Conservation (phyloP, 1,140 invertebrate genomes). For the Drosophila rhopaloa region DNA sequence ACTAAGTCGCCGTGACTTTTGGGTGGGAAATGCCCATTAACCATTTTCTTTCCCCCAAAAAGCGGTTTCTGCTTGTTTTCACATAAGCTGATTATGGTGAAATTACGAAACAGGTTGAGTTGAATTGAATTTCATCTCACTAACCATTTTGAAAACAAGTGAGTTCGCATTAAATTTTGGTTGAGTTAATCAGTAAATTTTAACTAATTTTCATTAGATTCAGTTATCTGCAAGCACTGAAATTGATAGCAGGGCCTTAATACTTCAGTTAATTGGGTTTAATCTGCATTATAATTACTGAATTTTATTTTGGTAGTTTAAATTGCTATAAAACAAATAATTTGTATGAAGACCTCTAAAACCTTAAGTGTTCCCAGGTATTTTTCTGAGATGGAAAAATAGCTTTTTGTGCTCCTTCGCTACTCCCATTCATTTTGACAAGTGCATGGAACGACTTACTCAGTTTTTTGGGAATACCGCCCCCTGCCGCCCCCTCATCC, state of each 20-base stretch:
- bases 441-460: conserved; percentile 53
- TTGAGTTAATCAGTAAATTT: background rate
- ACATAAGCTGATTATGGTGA: conserved; percentile 19
- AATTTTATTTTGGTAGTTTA: too few species aligned
- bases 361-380: background rate
- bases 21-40: background rate
- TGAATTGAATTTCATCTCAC: conserved; percentile 4
- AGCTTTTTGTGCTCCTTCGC: conserved; percentile 2
- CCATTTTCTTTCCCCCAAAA: conserved; percentile 7
- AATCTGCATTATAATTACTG: too few species aligned
- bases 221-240: background rate
- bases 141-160: conserved; percentile 16
- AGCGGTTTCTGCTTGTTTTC: conserved; percentile 12
- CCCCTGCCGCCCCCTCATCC: background rate
- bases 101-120: background rate
- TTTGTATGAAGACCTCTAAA: too few species aligned
- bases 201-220: background rate
- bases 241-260: background rate
- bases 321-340: too few species aligned
- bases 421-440: conserved; percentile 21
- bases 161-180: background rate
- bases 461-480: conserved; percentile 21
- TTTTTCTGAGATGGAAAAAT: conserved; percentile 15
- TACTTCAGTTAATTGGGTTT: too few species aligned
- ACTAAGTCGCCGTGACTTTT: conserved; percentile 12